A percentile compares a stretch with the other conserved stretches of the same genome.
Evolutionary conservation across 2,113 vertebrate genomes (phyloP).

Genomic region (Plecturocebus donacophilus): DNA sequence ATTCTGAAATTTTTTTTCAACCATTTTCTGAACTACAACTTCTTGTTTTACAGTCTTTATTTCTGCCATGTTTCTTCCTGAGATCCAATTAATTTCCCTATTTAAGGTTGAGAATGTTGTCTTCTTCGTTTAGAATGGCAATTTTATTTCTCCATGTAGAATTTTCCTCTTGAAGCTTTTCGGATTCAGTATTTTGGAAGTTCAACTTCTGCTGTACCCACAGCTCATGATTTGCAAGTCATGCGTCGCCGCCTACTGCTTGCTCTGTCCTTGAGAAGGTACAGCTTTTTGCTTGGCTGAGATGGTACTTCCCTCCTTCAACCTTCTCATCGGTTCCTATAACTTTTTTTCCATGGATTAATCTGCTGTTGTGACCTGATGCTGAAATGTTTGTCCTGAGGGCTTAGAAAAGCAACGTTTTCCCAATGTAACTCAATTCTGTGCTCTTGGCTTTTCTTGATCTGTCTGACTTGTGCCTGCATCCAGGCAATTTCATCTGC

Average conservation of each 20-base stretch:
- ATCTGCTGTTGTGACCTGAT: not conserved
- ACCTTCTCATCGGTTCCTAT: not conserved
- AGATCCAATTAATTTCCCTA: not conserved
- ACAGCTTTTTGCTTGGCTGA: not conserved
- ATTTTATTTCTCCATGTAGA: not conserved
- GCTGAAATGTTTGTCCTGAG: not conserved
- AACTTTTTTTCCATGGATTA: not conserved
- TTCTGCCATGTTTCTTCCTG: not conserved
- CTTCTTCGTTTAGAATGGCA: not conserved
- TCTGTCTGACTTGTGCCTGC: not conserved
- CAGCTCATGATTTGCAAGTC: not conserved
- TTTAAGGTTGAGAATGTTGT: not conserved
- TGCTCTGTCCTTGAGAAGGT: not conserved
- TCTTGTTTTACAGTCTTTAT: not conserved
- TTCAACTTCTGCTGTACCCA: not conserved
- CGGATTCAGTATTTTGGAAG: not conserved
- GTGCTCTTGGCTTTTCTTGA: not conserved
- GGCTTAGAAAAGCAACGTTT: not conserved
- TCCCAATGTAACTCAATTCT: not conserved
- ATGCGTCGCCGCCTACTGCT: not conserved
- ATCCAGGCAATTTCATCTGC: not conserved
- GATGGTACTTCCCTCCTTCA: not conserved
- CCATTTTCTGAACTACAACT: not conserved
- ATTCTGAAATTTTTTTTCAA: not conserved
- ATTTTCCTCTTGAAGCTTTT: not conserved